phyloP scores from a whole-genome alignment of 2,888 invertebrate species.

The Mantis religiosa region DNA sequence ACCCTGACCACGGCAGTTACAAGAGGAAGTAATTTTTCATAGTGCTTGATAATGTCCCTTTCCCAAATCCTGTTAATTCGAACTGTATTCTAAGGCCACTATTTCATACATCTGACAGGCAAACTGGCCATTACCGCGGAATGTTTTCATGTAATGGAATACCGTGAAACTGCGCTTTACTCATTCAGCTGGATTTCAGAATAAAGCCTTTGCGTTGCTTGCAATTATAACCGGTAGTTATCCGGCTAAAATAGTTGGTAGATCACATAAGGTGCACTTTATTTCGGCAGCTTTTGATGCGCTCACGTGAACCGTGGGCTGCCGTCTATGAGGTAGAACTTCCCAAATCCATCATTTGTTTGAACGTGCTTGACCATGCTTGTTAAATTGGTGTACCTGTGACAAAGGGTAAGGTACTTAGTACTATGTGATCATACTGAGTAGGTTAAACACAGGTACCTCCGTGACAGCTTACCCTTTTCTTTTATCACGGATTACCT shows the following conservation, averaged over 20 bases:
- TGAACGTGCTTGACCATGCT: too few species aligned
- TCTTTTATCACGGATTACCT: too few species aligned
- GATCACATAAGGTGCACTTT: not conserved
- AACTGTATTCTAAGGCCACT: not conserved
- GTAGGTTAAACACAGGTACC: too few species aligned
- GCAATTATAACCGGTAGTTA: not conserved
- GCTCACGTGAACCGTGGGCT: not conserved
- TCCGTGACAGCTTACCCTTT: too few species aligned
- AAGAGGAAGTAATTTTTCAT: not conserved
- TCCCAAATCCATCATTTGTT: too few species aligned
- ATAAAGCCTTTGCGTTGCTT: not conserved
- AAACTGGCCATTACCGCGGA: not conserved
- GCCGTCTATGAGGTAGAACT: too few species aligned
- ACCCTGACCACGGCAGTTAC: not conserved
- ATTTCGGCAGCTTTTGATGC: not conserved
- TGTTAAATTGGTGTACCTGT: too few species aligned
- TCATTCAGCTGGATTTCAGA: not conserved
- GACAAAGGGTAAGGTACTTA: too few species aligned
- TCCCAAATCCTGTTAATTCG: not conserved
- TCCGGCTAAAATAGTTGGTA: not conserved
- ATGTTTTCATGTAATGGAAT: not conserved
- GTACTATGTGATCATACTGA: too few species aligned
- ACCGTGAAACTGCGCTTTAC: not conserved
- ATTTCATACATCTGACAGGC: not conserved
- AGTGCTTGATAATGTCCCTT: not conserved